Base-by-base conservation (phyloP, 2,888 invertebrate genomes). In the Callinectes sapidus region DNA sequence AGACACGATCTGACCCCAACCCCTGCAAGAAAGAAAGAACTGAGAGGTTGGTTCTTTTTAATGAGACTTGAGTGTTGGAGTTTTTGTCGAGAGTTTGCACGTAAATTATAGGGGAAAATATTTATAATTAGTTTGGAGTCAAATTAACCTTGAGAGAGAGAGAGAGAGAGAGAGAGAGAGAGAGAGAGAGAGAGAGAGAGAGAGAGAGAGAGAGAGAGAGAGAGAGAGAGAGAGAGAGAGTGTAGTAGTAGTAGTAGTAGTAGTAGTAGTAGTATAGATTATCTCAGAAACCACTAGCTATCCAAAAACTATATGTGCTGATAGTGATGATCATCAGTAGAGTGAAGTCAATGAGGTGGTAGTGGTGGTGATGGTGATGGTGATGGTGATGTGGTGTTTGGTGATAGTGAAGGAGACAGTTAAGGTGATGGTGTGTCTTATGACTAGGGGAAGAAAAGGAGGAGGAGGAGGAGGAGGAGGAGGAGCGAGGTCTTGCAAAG, bases 81-180 rank as follows among this genome's bases (percentile, higher is more conserved):
- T 8, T 5, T 48, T 48, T 48, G 48, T 48, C 48, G 32, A 86
- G 32, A 86, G 86, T 28, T 35, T 18, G 86, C 23, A 42, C 8
- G 86, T 28, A 32, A 86, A 42, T 18, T 6, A 86, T 18, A 86
- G 14, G 42, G 39, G 42, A 35, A 86, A 86, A 23, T 61, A 61
- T 61, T 61, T 61, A 61, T 61, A 61, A 23, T 18, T 61, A 61
- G 10, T 28, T 1, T 23, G 23, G 28, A 71, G 28, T 18, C 0
- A 71, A 71, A 71, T 28, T 23, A 23, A 61, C 61, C 10, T 71
- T 23, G 71, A 71, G 28, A 71, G 28, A 28, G 71, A 28, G 28
- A 28, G 71, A 71, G 71, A 71, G 28, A 71, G 71, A 71, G 71
- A 71, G 71, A 71, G 71, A 71, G 71, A 71, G 71, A 71, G 71